Conservation (phyloP, 2,888 invertebrate genomes). For the Athetis lepigone region DNA sequence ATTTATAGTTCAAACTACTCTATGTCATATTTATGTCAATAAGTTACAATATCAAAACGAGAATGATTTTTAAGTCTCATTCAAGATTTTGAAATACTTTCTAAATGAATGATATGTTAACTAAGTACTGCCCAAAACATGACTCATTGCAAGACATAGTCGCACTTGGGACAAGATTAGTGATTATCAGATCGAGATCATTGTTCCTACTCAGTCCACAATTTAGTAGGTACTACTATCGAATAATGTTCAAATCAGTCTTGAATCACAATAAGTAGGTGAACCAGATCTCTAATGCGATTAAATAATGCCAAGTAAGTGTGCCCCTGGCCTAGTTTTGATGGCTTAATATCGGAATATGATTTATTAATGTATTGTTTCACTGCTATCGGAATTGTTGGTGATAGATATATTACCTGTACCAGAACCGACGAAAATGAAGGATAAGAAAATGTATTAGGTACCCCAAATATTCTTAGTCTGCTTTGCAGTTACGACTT, state of each 20-base stretch:
- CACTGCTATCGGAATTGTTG: background rate
- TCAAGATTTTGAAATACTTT: too few species aligned
- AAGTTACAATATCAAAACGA: too few species aligned
- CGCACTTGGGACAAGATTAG: too few species aligned
- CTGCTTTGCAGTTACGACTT: too few species aligned
- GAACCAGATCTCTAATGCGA: constrained; percentile 41
- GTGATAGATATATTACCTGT: background rate
- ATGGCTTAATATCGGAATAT: constrained; percentile 26
- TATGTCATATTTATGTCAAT: too few species aligned
- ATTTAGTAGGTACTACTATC: constrained; percentile 1
- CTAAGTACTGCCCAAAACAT: too few species aligned
- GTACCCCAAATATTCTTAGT: too few species aligned
- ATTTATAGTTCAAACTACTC: too few species aligned
- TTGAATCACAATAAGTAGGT: constrained; percentile 35
- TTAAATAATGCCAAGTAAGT: constrained; percentile 50
- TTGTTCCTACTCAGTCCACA: constrained; percentile 9
- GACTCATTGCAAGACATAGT: too few species aligned
- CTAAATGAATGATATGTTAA: too few species aligned
- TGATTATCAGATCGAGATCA: background rate
- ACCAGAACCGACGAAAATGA: background rate
- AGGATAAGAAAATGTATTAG: too few species aligned
- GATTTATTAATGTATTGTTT: constrained; percentile 16
- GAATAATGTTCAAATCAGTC: constrained; percentile 11
- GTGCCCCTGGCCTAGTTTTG: constrained; percentile 32
- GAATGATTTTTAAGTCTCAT: too few species aligned